Evolutionary conservation across 2,113 vertebrate genomes (phyloP), one percentile per base, ranked within the genome.

Genomic region (Oncorhynchus keta): DNA sequence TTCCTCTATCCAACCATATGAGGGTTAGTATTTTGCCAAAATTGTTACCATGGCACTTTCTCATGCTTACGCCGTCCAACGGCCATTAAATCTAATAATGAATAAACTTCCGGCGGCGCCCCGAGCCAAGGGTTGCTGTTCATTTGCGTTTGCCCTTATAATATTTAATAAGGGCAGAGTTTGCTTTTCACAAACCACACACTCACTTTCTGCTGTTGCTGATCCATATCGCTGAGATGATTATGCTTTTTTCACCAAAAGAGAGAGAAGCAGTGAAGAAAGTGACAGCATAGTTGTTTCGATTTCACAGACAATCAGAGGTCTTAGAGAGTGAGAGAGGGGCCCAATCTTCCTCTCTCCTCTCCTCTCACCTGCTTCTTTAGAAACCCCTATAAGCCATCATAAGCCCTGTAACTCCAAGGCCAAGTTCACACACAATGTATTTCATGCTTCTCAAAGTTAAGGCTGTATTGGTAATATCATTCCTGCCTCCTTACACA

Each of bases 371-470:
- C 22, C 62, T n/a, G 20, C 62, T 26, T n/a, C 22, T 64, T 64
- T 51, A 72, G 35, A 48, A 77, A 20, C 67, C 65, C 28, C 9
- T 45, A 48, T 78, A 77, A 84, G 73, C 79, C 73, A 70, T 45
- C 70, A 69, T 83, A 79, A 86, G 74, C 79, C 75, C 35, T 4
- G 78, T 79, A 76, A 72, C 74, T 85, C 83, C 22, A 70, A 86
- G 85, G 81, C 79, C 81, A 81, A 83, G 87, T 84, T 81, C 80
- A 83, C 71, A 30, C 32, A 2, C 22, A 75, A 71, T 76, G 62
- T 67, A 72, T 74, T 85, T 84, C 83, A 84, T 83, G 83, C 86
- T 70, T 84, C 78, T 80, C 83, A 87, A 87, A 89, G 87, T 87
- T 87, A 89, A 13, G 74, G 22, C 85, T 87, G 84, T 83, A 84